These are phyloP conservation scores for Drosophila nannoptera DNA, from an alignment of 1,140 invertebrate species.

Conservation along the genomic window DNA sequence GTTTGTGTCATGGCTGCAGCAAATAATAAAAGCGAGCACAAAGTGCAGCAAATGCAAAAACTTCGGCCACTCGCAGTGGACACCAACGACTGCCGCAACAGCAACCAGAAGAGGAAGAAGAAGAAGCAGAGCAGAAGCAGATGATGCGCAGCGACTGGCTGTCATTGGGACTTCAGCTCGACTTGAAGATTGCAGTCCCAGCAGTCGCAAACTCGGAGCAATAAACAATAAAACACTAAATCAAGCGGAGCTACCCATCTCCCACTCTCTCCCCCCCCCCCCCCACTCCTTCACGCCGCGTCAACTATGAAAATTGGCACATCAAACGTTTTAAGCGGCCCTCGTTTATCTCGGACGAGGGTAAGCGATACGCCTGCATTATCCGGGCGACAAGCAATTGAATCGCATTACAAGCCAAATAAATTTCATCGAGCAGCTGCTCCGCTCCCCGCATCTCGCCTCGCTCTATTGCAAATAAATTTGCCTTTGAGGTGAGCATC, in stretches of 20 bases:
- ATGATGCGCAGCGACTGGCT: background rate
- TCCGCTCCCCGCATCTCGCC: background rate
- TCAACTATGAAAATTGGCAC: slow-evolving; percentile 72
- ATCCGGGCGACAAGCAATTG: slow-evolving; percentile 59
- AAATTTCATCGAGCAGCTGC: slow-evolving; percentile 45
- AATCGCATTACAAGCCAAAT: slow-evolving; percentile 69
- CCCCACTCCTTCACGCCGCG: background rate
- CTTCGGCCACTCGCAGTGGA: slow-evolving; percentile 35
- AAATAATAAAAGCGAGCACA: slow-evolving; percentile 45
- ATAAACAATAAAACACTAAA: slow-evolving; percentile 52
- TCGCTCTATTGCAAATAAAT: slow-evolving; percentile 34
- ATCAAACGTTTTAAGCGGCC: slow-evolving; percentile 65
- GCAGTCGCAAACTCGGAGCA: slow-evolving; percentile 34
- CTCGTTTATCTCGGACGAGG: slow-evolving; percentile 53
- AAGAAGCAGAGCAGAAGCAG: background rate
- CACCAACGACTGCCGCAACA: slow-evolving; percentile 7
- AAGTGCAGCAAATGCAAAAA: slow-evolving; percentile 54
- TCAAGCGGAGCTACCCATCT: slow-evolving; percentile 17
- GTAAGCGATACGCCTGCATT: slow-evolving; percentile 60
- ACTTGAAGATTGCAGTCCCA: slow-evolving; percentile 26
- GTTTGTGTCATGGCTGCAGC: slow-evolving; percentile 34
- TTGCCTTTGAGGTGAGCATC: slow-evolving; percentile 4
- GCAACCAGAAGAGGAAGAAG: background rate
- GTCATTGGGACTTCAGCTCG: slow-evolving; percentile 34
- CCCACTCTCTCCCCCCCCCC: background rate